Conservation (phyloP, 2,113 vertebrate species). For the Gnathonemus echidnorhynchus region DNA sequence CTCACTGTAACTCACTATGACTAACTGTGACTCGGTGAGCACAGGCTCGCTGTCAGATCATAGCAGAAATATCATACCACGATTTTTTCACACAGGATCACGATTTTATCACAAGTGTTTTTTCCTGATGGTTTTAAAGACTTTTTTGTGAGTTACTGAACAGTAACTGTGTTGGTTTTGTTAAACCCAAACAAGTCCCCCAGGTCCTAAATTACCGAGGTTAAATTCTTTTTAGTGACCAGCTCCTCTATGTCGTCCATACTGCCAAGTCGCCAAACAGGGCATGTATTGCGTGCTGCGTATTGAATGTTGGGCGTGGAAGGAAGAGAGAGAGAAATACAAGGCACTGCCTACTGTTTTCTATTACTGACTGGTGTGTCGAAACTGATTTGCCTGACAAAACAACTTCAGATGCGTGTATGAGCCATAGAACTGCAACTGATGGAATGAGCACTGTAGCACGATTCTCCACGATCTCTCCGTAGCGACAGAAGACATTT, state of each 20-base stretch:
- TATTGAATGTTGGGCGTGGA: not conserved
- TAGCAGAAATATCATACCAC: not conserved
- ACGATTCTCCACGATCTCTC: not conserved
- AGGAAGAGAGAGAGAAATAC: not conserved
- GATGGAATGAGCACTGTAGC: not conserved
- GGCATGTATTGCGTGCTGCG: not conserved
- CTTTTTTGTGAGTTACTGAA: too few relatives aligned
- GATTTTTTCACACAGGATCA: not conserved
- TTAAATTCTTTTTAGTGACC: not conserved
- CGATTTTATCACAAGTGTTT: not conserved
- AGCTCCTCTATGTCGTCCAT: not conserved
- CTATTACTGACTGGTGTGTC: not conserved
- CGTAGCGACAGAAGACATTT: rapidly evolving
- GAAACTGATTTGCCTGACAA: not conserved
- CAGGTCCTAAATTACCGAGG: too few relatives aligned
- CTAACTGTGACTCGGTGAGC: not conserved
- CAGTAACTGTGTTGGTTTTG: not conserved
- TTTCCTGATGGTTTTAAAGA: not conserved
- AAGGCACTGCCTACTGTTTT: not conserved
- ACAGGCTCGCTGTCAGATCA: not conserved
- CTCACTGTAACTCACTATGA: not conserved
- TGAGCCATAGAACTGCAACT: not conserved
- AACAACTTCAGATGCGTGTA: not conserved
- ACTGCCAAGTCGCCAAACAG: not conserved
- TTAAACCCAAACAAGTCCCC: not conserved